Percentiles rank a stretch among this genome's conserved stretches.
Evolutionary conservation across 2,797 vertebrate species (phyloP).

Genomic region (Manis pentadactyla): DNA sequence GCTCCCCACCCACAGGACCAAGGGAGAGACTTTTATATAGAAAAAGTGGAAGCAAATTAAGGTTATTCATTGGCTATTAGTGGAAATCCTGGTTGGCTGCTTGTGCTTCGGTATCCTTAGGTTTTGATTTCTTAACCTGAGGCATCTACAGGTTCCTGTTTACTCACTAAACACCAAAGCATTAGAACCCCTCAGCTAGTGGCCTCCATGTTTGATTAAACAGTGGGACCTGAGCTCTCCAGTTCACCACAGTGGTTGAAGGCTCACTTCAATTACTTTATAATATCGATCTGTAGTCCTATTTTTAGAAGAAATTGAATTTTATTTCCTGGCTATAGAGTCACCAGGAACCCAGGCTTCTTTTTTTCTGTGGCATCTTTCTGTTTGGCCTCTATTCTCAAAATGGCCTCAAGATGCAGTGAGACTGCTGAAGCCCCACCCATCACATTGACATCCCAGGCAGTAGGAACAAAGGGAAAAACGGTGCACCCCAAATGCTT

Average conservation of each 20-base stretch:
- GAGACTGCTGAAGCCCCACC: neutral
- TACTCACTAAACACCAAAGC: neutral
- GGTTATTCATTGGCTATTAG: fast-evolving
- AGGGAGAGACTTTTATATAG: no score
- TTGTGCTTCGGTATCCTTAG: neutral
- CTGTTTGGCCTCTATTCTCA: neutral
- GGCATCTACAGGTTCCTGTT: neutral
- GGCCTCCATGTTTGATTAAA: neutral
- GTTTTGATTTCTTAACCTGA: no score
- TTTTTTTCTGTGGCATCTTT: neutral
- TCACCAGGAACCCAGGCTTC: neutral
- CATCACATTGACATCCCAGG: neutral
- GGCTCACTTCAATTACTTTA: neutral
- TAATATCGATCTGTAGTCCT: neutral
- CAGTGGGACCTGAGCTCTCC: neutral
- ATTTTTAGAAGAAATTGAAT: neutral
- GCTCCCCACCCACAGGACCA: neutral
- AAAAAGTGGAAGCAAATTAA: neutral
- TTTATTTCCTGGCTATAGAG: neutral
- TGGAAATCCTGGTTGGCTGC: no score
- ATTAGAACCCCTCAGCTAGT: no score
- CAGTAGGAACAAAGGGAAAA: neutral
- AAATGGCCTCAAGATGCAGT: neutral
- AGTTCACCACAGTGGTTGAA: neutral
- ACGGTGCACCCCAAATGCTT: fast-evolving